A percentile compares a stretch with the other conserved stretches of the same genome.
Evolutionary conservation across 1,140 invertebrate species (phyloP).

Genomic region (Drosophila subpulchrella): DNA sequence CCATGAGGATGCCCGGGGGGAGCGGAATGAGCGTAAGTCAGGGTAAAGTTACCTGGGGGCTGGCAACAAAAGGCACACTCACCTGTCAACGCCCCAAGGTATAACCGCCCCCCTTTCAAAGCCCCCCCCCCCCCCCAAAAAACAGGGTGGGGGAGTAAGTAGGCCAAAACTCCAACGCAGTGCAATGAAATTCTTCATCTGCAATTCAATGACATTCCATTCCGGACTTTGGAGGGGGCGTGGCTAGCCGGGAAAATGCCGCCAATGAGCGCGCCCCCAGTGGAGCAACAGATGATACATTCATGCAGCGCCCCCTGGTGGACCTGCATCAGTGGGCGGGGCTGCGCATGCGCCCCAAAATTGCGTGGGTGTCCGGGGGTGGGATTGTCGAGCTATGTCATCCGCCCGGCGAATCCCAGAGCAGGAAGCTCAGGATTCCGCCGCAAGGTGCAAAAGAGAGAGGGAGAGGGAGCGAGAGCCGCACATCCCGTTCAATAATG

Average conservation of each 20-base stretch:
- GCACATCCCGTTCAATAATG: slow-evolving; percentile 28
- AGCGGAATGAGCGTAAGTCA: neutral
- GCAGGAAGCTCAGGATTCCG: slow-evolving; percentile 59
- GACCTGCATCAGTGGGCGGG: slow-evolving; percentile 58
- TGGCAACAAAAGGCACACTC: slow-evolving; percentile 27
- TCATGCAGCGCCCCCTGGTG: slow-evolving; percentile 7
- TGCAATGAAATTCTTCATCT: slow-evolving; percentile 82
- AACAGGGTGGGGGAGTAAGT: neutral
- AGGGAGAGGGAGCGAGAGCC: slow-evolving; percentile 44
- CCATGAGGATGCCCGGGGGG: slow-evolving; percentile 15
- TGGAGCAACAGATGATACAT: slow-evolving; percentile 53
- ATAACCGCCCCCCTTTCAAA: neutral
- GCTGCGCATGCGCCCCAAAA: slow-evolving; percentile 64
- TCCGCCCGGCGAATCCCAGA: slow-evolving; percentile 59
- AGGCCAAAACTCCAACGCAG: slow-evolving; percentile 66
- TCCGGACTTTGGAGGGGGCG: slow-evolving; percentile 54
- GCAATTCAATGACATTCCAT: slow-evolving; percentile 79
- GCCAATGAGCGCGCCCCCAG: slow-evolving; percentile 59
- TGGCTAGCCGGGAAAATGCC: slow-evolving; percentile 31
- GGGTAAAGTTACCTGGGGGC: neutral
- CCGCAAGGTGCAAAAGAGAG: slow-evolving; percentile 48
- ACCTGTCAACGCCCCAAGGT: slow-evolving; percentile 9
- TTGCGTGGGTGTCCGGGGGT: slow-evolving; percentile 49
- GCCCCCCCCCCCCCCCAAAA: no score
- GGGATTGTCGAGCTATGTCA: slow-evolving; percentile 62